Conservation (phyloP, 2,797 vertebrate genomes). For the Cyclopterus lumpus region DNA sequence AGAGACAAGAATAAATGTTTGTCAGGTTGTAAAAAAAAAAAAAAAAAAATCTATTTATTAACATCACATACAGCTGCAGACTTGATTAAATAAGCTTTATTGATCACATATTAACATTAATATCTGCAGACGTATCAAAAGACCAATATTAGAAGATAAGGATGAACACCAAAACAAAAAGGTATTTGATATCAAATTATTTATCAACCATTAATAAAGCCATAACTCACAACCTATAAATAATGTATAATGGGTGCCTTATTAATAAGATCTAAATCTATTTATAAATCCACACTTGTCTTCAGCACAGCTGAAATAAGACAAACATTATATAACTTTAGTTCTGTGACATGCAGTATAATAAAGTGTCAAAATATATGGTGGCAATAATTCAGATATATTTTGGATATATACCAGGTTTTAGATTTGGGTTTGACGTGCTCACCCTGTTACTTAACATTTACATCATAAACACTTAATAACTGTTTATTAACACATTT, state of each 20-base stretch:
- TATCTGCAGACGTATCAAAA: background rate
- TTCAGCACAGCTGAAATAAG: background rate
- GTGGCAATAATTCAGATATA: conserved; percentile 63
- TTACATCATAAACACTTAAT: conserved; percentile 8
- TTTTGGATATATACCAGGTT: conserved; percentile 51
- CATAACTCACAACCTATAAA: background rate
- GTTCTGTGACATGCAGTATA: conserved; percentile 7
- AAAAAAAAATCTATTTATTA: background rate
- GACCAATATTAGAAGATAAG: background rate
- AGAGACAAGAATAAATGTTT: background rate
- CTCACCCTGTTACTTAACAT: conserved; percentile 1
- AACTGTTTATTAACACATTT: background rate
- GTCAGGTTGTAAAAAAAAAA: background rate
- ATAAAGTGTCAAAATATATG: conserved; percentile 21
- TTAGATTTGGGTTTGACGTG: conserved; percentile 20
- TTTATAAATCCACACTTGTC: background rate
- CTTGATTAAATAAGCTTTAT: background rate
- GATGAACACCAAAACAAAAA: background rate
- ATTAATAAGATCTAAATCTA: conserved; percentile 11
- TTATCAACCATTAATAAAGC: background rate
- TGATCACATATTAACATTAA: background rate
- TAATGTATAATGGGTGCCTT: conserved; percentile 5
- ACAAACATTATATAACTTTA: background rate
- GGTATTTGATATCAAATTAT: background rate
- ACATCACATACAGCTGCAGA: background rate